Evolutionary conservation across 2,797 vertebrate species (phyloP).

Genomic region (Florisuga fusca): DNA sequence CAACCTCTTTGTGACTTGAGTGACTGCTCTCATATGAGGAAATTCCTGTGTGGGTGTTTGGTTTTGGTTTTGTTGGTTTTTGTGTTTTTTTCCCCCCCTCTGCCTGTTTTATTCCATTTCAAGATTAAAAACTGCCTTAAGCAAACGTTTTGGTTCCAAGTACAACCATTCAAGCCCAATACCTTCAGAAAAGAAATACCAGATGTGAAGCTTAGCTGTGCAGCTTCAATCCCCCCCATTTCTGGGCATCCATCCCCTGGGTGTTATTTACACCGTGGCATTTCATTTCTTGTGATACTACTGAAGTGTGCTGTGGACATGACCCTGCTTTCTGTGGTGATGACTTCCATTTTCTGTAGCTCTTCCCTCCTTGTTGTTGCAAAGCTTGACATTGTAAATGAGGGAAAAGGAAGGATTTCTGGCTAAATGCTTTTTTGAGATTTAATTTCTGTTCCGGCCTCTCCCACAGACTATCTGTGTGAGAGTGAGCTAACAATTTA

Average conservation of each 20-base stretch:
- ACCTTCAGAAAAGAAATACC: background rate
- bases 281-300: background rate
- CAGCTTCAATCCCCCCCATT: background rate
- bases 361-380: background rate
- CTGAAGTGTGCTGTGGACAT: background rate
- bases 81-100: no score
- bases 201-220: background rate
- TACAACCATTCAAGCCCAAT: background rate
- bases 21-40: background rate
- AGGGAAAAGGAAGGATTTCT: background rate
- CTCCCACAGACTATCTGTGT: background rate
- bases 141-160: background rate
- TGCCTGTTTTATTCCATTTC: background rate
- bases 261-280: background rate
- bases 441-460: background rate
- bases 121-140: background rate
- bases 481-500: background rate
- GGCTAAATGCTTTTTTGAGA: background rate
- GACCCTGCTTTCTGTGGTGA: background rate
- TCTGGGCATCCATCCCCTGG: background rate
- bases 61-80: background rate
- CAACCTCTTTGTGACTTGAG: background rate
- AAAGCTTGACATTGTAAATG: slow-evolving; percentile 16
- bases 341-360: background rate
- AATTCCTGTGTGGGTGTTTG: background rate